Conservation (phyloP, 2,888 invertebrate species). For the Colostygia pectinataria region DNA sequence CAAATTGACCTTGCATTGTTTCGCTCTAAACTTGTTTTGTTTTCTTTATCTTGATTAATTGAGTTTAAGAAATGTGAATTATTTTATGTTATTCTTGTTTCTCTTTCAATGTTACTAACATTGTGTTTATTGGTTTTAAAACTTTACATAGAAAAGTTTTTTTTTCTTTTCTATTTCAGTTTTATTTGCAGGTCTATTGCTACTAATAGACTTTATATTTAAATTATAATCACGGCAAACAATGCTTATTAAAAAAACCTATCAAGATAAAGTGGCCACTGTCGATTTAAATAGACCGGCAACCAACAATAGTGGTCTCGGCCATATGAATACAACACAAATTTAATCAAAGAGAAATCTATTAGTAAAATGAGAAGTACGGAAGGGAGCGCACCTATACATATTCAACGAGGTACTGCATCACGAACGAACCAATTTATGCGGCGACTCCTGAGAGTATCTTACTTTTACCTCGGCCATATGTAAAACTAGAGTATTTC, state of each 20-base stretch:
- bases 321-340: constrained; percentile 81
- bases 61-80: constrained; percentile 23
- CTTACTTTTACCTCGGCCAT: constrained; percentile 75
- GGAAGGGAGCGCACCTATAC: constrained; percentile 82
- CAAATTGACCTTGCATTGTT: constrained; percentile 39
- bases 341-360: constrained; percentile 83
- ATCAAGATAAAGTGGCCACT: constrained; percentile 46
- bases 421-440: constrained; percentile 82
- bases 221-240: constrained; percentile 9
- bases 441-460: constrained; percentile 76
- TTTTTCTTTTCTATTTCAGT: too few species aligned
- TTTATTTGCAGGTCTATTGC: too few species aligned
- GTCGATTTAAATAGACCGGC: constrained; percentile 66
- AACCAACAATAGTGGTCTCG: constrained; percentile 73
- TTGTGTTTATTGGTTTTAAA: background rate
- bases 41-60: constrained; percentile 30
- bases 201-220: constrained; percentile 1
- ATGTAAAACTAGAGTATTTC: constrained; percentile 79
- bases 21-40: constrained; percentile 29
- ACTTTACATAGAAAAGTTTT: too few species aligned
- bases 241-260: constrained; percentile 26
- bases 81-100: constrained; percentile 14
- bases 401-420: constrained; percentile 82
- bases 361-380: constrained; percentile 83
- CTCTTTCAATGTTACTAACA: background rate